Percentiles rank a stretch among this genome's conserved stretches.
These are phyloP conservation scores for Apus apus DNA, from an alignment of 2,113 vertebrate species.

Conservation along the genomic window DNA sequence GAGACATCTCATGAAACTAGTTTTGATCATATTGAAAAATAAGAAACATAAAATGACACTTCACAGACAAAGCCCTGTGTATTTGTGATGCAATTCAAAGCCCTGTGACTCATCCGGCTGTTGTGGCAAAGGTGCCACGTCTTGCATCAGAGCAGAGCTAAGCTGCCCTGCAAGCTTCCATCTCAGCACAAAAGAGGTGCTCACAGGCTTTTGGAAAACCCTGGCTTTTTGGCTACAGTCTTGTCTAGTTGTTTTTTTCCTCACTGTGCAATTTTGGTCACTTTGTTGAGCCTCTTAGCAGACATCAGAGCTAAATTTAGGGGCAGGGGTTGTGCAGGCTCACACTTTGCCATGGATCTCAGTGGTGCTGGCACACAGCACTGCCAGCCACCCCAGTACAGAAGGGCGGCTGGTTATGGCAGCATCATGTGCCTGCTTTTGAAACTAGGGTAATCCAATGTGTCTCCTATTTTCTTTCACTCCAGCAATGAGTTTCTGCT, in stretches of 20 bases:
- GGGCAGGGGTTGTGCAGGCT: neutral
- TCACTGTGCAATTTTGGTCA: neutral
- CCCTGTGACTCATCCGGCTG: neutral
- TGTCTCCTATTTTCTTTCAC: neutral
- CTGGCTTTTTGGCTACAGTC: neutral
- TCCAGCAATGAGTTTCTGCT: neutral
- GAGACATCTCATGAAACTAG: neutral
- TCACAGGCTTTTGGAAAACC: neutral
- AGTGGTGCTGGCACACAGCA: rapidly evolving
- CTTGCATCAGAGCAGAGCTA: neutral
- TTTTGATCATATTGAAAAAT: neutral
- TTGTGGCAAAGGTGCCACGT: neutral
- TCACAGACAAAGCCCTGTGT: neutral
- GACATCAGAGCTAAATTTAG: neutral
- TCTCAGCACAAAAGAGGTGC: neutral
- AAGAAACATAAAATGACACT: neutral
- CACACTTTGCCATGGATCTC: neutral
- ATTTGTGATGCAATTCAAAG: neutral
- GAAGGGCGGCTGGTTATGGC: rapidly evolving
- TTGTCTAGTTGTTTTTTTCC: neutral
- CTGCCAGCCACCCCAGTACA: neutral
- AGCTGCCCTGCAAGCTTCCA: neutral
- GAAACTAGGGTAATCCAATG: neutral
- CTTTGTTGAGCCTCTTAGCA: neutral
- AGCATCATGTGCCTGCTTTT: neutral